Percentiles rank a stretch among this genome's conserved stretches.
phyloP scores from a whole-genome alignment of 2,797 vertebrate species.

The Lycodopsis pacificus region DNA sequence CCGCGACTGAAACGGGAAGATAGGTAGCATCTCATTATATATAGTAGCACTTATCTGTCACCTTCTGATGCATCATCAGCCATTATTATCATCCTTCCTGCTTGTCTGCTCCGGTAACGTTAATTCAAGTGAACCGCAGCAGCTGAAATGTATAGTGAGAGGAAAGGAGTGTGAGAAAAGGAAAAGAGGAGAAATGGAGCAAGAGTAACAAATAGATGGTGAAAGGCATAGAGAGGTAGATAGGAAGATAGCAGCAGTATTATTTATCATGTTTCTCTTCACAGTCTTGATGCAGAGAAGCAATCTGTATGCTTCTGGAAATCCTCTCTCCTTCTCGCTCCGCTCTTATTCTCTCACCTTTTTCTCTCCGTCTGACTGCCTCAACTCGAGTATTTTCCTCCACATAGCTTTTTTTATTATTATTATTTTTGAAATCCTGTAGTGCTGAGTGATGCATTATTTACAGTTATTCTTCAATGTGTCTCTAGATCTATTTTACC shows the following conservation, averaged over 20 bases:
- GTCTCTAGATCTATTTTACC: background rate
- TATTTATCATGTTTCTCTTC: conserved; percentile 1
- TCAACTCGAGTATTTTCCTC: conserved; percentile 9
- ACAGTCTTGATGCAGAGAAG: conserved; percentile 9
- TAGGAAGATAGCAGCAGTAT: background rate
- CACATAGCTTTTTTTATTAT: background rate
- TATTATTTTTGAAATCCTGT: conserved; percentile 22
- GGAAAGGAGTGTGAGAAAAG: conserved; percentile 15
- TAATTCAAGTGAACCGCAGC: conserved; percentile 49
- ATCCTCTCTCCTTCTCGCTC: background rate
- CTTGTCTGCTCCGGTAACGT: conserved; percentile 31
- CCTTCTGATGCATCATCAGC: conserved; percentile 54
- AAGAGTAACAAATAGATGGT: background rate
- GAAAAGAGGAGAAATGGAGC: background rate
- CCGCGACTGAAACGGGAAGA: conserved; percentile 56
- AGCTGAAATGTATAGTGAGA: conserved; percentile 6
- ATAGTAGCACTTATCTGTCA: conserved; percentile 59
- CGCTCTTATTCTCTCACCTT: background rate
- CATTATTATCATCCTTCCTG: conserved; percentile 49
- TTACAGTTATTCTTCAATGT: conserved; percentile 14
- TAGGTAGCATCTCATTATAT: conserved; percentile 64
- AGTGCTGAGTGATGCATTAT: conserved; percentile 13
- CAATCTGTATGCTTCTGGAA: conserved; percentile 11
- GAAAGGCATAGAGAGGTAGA: background rate
- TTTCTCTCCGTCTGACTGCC: conserved; percentile 19